A percentile compares a stretch with the other conserved stretches of the same genome.
Conservation (phyloP, 2,888 invertebrate species). For the Stenodera caucasica region DNA sequence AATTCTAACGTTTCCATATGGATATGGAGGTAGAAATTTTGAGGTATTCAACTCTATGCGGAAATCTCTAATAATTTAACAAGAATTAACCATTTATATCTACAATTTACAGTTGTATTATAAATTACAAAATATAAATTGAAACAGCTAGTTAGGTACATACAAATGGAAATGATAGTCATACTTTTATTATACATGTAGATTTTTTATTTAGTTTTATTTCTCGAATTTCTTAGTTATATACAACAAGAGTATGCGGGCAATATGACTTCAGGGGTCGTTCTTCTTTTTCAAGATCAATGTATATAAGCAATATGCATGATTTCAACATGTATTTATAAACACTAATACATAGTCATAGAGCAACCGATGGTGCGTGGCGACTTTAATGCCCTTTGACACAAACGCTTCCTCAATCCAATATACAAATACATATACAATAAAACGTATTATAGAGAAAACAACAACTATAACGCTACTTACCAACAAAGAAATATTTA, state of each 20-base stretch:
- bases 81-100: neutral
- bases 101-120: constrained; percentile 6
- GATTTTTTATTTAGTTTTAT: neutral
- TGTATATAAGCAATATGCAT: constrained; percentile 1
- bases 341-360: constrained; percentile 12
- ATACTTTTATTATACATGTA: neutral
- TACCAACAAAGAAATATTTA: constrained; percentile 46
- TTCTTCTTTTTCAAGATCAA: constrained; percentile 4
- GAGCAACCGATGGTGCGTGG: constrained; percentile 48
- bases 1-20: neutral
- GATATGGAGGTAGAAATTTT: neutral
- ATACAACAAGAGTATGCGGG: constrained; percentile 2
- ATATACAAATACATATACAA: neutral
- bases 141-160: neutral
- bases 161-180: neutral
- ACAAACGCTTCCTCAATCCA: constrained; percentile 33
- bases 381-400: constrained; percentile 52
- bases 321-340: neutral
- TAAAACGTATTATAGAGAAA: neutral
- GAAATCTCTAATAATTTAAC: neutral
- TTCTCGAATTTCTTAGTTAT: neutral
- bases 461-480: constrained; percentile 46
- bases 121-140: constrained; percentile 4
- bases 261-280: constrained; percentile 5
- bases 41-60: neutral